Base-by-base conservation (phyloP, 2,113 vertebrate genomes). In the Gavia stellata region DNA sequence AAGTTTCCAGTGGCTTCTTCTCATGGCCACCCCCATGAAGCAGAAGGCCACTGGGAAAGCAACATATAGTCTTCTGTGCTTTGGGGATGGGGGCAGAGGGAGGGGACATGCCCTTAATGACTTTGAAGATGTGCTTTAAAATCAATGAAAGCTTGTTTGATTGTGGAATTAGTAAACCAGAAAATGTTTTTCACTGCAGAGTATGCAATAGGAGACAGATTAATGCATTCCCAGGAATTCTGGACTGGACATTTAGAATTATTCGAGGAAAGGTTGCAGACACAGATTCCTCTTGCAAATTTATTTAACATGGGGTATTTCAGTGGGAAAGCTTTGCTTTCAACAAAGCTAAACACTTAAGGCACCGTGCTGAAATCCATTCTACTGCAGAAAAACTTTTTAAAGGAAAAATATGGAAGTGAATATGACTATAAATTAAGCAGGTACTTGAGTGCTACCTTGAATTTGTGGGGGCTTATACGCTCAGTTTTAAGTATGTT, bases 21-120 rank as follows among this genome's bases (percentile, higher is more conserved):
- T 62, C 50, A 23, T 13, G 7, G 19, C 53, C 42, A 50, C 13
- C 18, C 12, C 12, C 23, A 29, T 29, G 38, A 84, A 73, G 62
- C 38, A 86, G 42, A 56, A 33, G 11, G 10, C 17, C 7, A 17
- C 4, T 5, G 33, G 17, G 68, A 87, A 61, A 68, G 55, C 21
- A 72, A 15, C 4, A 36, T 13, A 36, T 13, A 56, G 34, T 47
- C 5, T 28, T 83, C 33, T 50, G 26, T 71, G 62, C 36, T 52
- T 78, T n/a, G 24, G 44, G 23, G 10, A 11, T 61, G 26, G 17
- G 17, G 2, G 2, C 5, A 2, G 7, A 7, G 18, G 31, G 3
- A 29, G 11, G 23, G 3, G 13, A 24, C 5, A 17, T 17, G 13
- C 8, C n/a, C 14, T 55, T 66, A 50, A 20, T 38, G 31, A 21